Evolutionary conservation across 2,888 invertebrate genomes (phyloP), one percentile per base, ranked within the genome.

Genomic region (Scrobipalpa costella): DNA sequence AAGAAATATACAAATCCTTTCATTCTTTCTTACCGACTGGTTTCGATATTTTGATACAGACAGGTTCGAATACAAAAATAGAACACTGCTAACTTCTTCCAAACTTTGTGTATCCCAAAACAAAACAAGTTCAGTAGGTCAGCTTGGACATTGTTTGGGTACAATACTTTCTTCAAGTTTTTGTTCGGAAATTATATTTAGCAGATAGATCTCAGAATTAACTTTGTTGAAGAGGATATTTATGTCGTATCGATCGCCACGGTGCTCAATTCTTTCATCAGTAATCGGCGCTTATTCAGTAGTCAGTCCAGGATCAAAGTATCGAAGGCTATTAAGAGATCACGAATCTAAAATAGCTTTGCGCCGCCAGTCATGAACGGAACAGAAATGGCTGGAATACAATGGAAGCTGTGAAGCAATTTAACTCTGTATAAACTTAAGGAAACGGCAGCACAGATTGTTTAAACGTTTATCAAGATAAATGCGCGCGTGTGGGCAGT

Each of bases 291-390:
- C 55, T 55, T 55, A 55, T 55, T 55, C 55, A 55, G 58, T 58
- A 58, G 58, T 40, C 58, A 40, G 40, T 55, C 27, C 58, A 52
- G 73, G 78, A 81, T 79, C 75, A 73, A 77, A 80, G 79, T 75
- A 79, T 80, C 77, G 68, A 84, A 83, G 78, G 79, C 83, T 83
- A 85, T 87, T 84, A 84, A 85, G 83, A 85, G 84, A 86, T 86
- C 87, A 86, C 80, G 84, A 83, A 83, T 83, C 80, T 82, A 80
- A 86, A 88, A 87, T 86, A 86, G 84, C 79, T 70, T 55, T 74
- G 77, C 72, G 73, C 75, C 72, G 70, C 71, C 27, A 55, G 55
- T 34, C 69, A 77, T 70, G 76, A 81, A 77, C 77, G 77, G 75
- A 80, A 79, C 74, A 80, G 72, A 76, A 81, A 85, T 83, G 78